Evolutionary conservation across 2,113 vertebrate genomes (phyloP), one percentile per base, ranked within the genome.

Genomic region (Lepus timidus): DNA sequence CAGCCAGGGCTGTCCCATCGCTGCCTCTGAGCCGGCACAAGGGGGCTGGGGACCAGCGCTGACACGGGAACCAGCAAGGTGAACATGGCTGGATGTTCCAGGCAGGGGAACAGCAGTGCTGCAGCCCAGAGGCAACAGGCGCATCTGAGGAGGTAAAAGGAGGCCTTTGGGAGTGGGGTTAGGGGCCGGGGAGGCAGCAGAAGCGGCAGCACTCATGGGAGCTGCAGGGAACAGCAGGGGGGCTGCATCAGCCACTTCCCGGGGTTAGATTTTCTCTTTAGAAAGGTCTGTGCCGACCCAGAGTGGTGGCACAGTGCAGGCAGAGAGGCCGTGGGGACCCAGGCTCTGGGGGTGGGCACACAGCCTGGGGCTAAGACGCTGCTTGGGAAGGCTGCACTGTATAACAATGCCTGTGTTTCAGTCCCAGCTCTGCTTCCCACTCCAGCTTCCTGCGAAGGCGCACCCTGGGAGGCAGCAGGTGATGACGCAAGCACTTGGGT

Each of bases 21-120:
- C 14, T 62, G 51, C 25, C 88, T 92, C 51, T 25, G 71, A 52
- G 33, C 44, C 29, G 85, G 74, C 73, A 39, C 3, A 0, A 68
- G 49, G 33, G 7, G 36, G 4, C 31, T 1, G 17, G 84, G 25
- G 70, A 16, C 13, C 55, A 14, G 55, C 55, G 6, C 55, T 16
- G 16, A 82, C 22, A 73, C 44, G 20, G 17, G 17, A 52, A 36
- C 17, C 3, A 10, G 62, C 55, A 51, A 70, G 7, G 3, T 29
- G 44, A 80, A 20, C 65, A n/a, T 4, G 5, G 22, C 9, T 71
- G 70, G 6, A 55, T 1, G 8, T 1, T 12, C 52, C 71, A 39
- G 33, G 36, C 11, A 4, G 65, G 71, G 23, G 16, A 16, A 23
- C 3, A 0, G 67, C 17, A 4, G 7, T 1, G 31, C 12, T 0